Evolutionary conservation across 2,888 invertebrate species (phyloP), one percentile per base, ranked within the genome.

Genomic region (Congeria kusceri): DNA sequence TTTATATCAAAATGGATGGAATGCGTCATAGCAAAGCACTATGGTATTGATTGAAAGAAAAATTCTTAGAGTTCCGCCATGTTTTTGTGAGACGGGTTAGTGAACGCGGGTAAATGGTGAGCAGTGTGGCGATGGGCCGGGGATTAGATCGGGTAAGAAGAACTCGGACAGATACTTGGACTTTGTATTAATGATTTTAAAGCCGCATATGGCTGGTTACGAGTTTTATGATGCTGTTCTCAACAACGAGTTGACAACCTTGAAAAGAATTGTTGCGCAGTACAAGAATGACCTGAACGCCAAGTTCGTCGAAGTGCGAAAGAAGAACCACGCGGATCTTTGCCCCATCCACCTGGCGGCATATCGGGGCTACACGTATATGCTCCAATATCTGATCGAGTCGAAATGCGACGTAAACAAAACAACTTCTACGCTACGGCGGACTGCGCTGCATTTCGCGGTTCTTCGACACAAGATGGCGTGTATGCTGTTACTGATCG

Each of bases 391-490:
- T 72, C 83, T 92, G 32, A 92, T 92, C 15, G 90, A 91, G 62
- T 90, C 91, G 29, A 92, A 92, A 84, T 92, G 92, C 76, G 92
- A 93, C 81, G 92, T 93, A 62, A 92, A 92, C 80, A 88, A 89
- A 64, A 91, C 92, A 5, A 93, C 93, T 15, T 90, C 92, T 25
- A 92, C 92, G 15, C 82, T 93, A 44, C 74, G 92, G 62, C 80
- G 93, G 29, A 92, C 92, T n/a, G 92, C 93, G 7, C 87, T 93
- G 70, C 93, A 93, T 86, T 93, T 92, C 76, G 91, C 93, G n/a
- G 93, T 93, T n/a, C 87, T 93, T 57, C 87, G 91, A 61, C 92
- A 92, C 82, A 92, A 92, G 85, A 91, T 93, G 89, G 93, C 92
- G 46, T 93, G 93, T 79, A 91, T 93, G 88, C 86, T 92, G 73